phyloP scores from a whole-genome alignment of 2,888 invertebrate genomes.

The Erynnis tages region DNA sequence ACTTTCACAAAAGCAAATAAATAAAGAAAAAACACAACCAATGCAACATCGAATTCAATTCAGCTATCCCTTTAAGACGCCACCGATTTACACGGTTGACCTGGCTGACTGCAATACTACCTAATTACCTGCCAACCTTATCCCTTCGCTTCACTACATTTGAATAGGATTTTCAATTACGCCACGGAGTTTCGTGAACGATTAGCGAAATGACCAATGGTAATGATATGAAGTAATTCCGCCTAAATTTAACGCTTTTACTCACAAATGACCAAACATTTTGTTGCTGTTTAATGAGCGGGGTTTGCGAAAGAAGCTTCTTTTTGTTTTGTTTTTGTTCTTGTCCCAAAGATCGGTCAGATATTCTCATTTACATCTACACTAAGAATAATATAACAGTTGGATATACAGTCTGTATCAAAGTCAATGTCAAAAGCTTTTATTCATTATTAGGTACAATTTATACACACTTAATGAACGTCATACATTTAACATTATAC shows the following conservation, averaged over 20 bases:
- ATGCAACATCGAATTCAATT: background rate
- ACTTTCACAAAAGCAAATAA: background rate
- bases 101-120: slow-evolving; percentile 2
- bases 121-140: slow-evolving; percentile 3
- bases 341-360: too few species aligned
- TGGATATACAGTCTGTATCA: too few species aligned
- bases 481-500: too few species aligned
- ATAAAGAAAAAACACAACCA: background rate
- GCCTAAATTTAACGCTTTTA: slow-evolving; percentile 11
- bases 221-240: background rate
- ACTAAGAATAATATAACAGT: too few species aligned
- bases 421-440: too few species aligned
- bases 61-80: background rate
- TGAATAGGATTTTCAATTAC: slow-evolving; percentile 12
- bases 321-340: too few species aligned
- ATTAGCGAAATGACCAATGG: background rate
- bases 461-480: too few species aligned
- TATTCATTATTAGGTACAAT: too few species aligned
- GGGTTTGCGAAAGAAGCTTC: too few species aligned
- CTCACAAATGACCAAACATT: slow-evolving; percentile 7
- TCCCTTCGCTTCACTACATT: slow-evolving; percentile 12
- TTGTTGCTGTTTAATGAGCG: background rate
- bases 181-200: slow-evolving; percentile 7
- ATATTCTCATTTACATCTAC: too few species aligned
- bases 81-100: slow-evolving; percentile 11